phyloP scores from a whole-genome alignment of 2,888 invertebrate species.

The Agriotes lineatus region DNA sequence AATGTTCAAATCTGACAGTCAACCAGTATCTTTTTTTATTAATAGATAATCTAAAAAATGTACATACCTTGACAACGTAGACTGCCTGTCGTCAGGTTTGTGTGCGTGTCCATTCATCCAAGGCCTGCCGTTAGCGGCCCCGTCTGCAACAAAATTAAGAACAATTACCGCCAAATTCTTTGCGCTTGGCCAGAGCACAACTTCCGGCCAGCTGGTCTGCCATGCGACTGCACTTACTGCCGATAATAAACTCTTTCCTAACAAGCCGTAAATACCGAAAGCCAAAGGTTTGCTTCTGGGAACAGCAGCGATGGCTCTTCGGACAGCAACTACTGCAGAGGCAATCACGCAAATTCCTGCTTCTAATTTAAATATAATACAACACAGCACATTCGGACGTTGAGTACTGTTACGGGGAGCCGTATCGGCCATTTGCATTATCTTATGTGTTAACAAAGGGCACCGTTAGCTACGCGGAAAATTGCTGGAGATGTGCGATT shows the following conservation, averaged over 20 bases:
- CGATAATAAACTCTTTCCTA: constrained; percentile 30
- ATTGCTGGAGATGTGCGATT: constrained; percentile 19
- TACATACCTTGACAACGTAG: constrained; percentile 68
- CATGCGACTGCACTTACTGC: too few species aligned
- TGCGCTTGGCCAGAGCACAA: too few species aligned
- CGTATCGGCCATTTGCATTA: constrained; percentile 28
- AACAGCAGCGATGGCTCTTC: constrained; percentile 3
- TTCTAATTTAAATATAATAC: constrained; percentile 41
- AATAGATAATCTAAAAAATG: too few species aligned
- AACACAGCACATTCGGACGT: constrained; percentile 11
- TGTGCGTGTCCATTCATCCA: constrained; percentile 67
- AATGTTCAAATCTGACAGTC: too few species aligned
- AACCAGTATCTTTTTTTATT: too few species aligned
- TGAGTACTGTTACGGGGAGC: constrained; percentile 35
- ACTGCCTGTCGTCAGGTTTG: constrained; percentile 70
- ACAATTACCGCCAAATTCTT: too few species aligned
- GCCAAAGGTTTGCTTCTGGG: constrained; percentile 25
- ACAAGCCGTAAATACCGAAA: constrained; percentile 29
- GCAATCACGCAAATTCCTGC: constrained; percentile 35
- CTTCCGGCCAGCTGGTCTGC: too few species aligned
- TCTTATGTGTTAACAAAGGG: constrained; percentile 32
- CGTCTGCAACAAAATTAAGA: constrained; percentile 62
- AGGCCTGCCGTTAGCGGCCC: constrained; percentile 63
- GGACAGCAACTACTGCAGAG: constrained; percentile 25
- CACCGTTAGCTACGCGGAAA: constrained; percentile 25